These are phyloP conservation scores for Anguilla pacifica DNA, from an alignment of 2,797 vertebrate genomes.

Conservation along the genomic window DNA sequence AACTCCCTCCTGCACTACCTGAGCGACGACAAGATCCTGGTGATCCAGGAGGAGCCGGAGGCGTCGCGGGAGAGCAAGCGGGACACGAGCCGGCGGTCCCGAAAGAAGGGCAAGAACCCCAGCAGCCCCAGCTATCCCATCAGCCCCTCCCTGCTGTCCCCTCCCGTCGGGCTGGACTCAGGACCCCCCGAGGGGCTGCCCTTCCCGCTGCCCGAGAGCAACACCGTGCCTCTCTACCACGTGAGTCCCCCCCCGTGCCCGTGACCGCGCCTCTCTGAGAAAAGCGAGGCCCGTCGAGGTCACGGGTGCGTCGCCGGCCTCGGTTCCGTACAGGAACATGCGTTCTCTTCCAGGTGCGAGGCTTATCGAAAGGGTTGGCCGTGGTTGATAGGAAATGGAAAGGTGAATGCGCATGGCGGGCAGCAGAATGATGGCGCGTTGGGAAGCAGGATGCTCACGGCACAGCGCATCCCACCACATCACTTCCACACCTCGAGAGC, in stretches of 20 bases:
- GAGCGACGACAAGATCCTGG: constrained; percentile 74
- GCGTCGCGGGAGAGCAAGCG: constrained; percentile 64
- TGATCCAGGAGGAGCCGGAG: constrained; percentile 69
- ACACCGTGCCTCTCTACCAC: constrained; percentile 71
- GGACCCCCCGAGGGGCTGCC: constrained; percentile 63
- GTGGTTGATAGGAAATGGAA: not conserved
- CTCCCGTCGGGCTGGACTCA: constrained; percentile 44
- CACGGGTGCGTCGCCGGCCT: not conserved
- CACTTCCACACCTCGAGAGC: not conserved
- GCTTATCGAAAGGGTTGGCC: not conserved
- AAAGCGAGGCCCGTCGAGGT: not conserved
- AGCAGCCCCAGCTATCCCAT: constrained; percentile 62
- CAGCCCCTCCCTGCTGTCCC: constrained; percentile 60
- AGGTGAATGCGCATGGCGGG: not conserved
- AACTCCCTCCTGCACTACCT: constrained; percentile 70
- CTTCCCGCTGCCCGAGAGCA: constrained; percentile 70
- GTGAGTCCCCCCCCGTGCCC: constrained; percentile 58
- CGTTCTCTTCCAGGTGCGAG: not conserved
- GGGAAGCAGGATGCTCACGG: not conserved
- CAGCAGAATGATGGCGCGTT: not conserved
- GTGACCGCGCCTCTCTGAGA: not conserved
- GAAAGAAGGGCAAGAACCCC: constrained; percentile 63
- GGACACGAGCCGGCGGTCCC: constrained; percentile 61
- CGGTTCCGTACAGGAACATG: not conserved
- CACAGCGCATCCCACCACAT: not conserved